Evolutionary conservation across 2,888 invertebrate genomes (phyloP).

Genomic region (Diarsia brunnea): DNA sequence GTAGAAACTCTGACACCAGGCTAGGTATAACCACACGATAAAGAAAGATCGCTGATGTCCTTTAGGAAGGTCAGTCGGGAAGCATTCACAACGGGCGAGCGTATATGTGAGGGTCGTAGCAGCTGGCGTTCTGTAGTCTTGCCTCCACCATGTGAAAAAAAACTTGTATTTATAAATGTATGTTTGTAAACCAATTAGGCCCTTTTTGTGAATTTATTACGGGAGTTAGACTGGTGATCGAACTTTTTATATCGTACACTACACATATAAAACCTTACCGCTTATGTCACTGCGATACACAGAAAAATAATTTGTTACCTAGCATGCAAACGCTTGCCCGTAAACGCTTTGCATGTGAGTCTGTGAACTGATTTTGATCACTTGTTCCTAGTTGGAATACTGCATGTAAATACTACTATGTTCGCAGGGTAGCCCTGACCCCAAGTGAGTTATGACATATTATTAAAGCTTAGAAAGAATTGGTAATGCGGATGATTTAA

Average conservation of each 20-base stretch:
- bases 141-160: not conserved
- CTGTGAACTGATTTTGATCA: not conserved
- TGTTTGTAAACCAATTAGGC: not conserved
- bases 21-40: no score
- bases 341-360: not conserved
- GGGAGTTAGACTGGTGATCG: not conserved
- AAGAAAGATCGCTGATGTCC: not conserved
- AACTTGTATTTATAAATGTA: not conserved
- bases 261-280: not conserved
- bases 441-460: conserved; percentile 48
- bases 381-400: not conserved
- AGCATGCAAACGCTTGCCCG: not conserved
- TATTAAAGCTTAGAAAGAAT: conserved; percentile 54
- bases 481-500: conserved; percentile 31
- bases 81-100: not conserved
- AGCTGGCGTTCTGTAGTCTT: not conserved
- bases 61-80: not conserved
- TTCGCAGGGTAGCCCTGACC: conserved; percentile 49
- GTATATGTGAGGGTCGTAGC: not conserved
- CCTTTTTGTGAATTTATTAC: not conserved
- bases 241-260: not conserved
- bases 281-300: not conserved
- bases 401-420: not conserved
- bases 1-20: no score
- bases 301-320: not conserved